phyloP scores from a whole-genome alignment of 2,113 vertebrate species.

The Oophaga pumilio region DNA sequence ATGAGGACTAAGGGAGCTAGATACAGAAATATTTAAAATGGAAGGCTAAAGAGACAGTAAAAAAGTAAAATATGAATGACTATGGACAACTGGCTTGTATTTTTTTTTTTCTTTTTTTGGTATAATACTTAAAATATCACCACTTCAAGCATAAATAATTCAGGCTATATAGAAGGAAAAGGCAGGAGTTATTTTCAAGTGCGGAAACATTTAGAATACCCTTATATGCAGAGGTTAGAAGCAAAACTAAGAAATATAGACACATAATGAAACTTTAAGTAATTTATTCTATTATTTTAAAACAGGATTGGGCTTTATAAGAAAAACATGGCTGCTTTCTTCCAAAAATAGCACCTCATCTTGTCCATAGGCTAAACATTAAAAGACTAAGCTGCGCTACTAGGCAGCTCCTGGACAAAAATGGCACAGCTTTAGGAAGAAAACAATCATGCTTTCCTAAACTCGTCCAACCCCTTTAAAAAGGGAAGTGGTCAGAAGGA shows the following conservation, averaged over 20 bases:
- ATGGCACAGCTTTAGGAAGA: neutral
- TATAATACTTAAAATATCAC: constrained; percentile 3
- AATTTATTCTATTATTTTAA: neutral
- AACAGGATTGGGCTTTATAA: neutral
- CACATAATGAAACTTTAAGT: neutral
- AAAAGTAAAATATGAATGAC: neutral
- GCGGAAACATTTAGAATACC: neutral
- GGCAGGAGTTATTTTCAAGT: neutral
- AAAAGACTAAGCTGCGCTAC: neutral
- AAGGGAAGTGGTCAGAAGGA: too few species aligned
- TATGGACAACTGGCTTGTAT: neutral
- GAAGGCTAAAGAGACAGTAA: neutral
- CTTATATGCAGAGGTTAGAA: neutral
- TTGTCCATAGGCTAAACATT: neutral
- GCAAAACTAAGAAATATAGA: neutral
- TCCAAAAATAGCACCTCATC: too few species aligned
- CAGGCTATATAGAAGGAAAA: constrained; percentile 10
- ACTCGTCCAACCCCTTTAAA: neutral
- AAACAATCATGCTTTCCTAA: neutral
- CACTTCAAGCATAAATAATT: constrained; percentile 6
- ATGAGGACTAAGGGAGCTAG: neutral
- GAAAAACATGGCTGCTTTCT: neutral
- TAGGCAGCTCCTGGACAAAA: neutral
- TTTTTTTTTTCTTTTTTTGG: neutral
- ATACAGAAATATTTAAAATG: neutral